A percentile compares a stretch with the other conserved stretches of the same genome.
phyloP scores from a whole-genome alignment of 30 jellyfish, hydroid and myxozoan genomes.

The Haliclystus octoradiatus region DNA sequence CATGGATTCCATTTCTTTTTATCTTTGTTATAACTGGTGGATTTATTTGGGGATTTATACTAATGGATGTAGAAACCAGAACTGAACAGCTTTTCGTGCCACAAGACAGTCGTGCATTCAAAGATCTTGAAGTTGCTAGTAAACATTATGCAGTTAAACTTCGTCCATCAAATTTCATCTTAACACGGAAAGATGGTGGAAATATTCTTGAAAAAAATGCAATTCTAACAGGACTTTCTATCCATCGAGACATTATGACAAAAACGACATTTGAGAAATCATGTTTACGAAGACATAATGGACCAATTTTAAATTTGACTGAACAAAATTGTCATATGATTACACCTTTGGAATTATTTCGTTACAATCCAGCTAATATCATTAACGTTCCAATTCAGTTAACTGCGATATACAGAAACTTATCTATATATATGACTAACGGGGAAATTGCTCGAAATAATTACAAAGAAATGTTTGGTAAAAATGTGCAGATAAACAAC shows the following conservation, averaged over 20 bases:
- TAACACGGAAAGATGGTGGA: neutral
- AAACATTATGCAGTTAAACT: neutral
- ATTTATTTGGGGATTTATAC: constrained; percentile 14
- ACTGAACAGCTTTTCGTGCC: constrained; percentile 33
- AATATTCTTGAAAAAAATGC: neutral
- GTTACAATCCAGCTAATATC: constrained; percentile 1
- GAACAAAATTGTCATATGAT: neutral
- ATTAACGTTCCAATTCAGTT: neutral
- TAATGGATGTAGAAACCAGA: constrained; percentile 12
- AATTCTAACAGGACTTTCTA: neutral
- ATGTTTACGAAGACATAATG: neutral
- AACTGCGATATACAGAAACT: neutral
- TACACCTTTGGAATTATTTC: constrained; percentile 6
- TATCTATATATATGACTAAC: neutral
- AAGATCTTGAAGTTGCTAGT: constrained; percentile 11
- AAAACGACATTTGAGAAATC: neutral
- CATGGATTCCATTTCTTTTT: neutral
- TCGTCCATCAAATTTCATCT: neutral
- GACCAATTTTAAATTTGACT: neutral
- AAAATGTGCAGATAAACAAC: neutral
- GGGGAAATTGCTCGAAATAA: neutral
- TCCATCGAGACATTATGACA: neutral
- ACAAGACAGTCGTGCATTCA: constrained; percentile 17
- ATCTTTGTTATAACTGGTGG: constrained; percentile 15
- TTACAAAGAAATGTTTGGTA: neutral